Evolutionary conservation across 2,797 vertebrate species (phyloP), one percentile per base, ranked within the genome.

Genomic region (Nannoperca australis): DNA sequence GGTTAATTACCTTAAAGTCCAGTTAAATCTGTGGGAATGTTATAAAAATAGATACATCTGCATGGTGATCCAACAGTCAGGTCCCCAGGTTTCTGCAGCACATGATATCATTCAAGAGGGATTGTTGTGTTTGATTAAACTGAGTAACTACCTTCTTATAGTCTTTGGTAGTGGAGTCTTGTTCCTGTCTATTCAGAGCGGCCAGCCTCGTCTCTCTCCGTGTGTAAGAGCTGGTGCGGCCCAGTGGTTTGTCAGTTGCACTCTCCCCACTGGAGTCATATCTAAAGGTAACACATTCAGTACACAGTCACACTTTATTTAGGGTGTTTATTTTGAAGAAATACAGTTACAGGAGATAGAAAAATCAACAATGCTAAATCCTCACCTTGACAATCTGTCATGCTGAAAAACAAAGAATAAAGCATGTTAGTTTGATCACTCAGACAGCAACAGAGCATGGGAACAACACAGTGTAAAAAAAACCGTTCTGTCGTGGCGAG

Each of bases 351-450:
- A 32, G 36, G 24, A 69, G 45, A 22, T 55, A 18, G 8, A 54
- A 54, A 20, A 45, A 27, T 27, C 68, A 55, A 74, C 34, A 71
- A 73, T n/a, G 38, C 34, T 18, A 44, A 70, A 81, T 66, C 61
- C 95, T 96, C 95, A 98, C 97, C 97, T 97, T 85, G 97, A 96
- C 83, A 96, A 88, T 89, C 97, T 95, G 81, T 98, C 97, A 95
- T 97, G 97, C 97, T 99, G 93, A 76, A 95, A 92, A 90, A 83
- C 59, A 92, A 85, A 44, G 76, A 76, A 81, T 24, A 90, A 64
- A 65, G 0, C 34, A 40, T 56, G 73, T 93, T 86, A 91, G 77
- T 65, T 49, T 73, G 54, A 70, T 81, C 65, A 54, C 44, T 79
- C 62, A 65, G 36, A 38, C 36, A 38, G n/a, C 60, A 70, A 13